Base-by-base conservation (phyloP, 2,888 invertebrate genomes). In the Caenorhabditis uteleia region DNA sequence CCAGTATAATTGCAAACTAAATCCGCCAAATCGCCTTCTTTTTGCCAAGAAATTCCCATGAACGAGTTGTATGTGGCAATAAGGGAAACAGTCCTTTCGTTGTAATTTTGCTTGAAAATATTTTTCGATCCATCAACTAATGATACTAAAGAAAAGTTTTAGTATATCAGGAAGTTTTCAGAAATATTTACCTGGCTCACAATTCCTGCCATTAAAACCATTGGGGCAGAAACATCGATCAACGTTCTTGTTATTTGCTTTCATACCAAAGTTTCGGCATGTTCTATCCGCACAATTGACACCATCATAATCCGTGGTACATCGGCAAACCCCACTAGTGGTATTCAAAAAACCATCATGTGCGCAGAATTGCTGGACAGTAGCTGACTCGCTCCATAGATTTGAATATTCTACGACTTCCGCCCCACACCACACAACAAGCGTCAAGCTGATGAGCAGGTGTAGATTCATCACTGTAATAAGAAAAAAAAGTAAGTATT, bases 161-260 rank as follows among this genome's bases (percentile, higher is more conserved):
- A 8, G 20, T 33, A 27, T 21, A 33, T 12, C 8, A 18, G n/a
- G 5, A 7, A 46, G 27, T 18, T 38, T 3, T 7, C 8, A 36
- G 16, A 10, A 34, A 20, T 0, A n/a, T 18, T 31, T 40, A 64
- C 64, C 64, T n/a, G 64, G 64, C 42, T 64, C 57, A 38, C 64
- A 64, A 21, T 58, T 58, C 3, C 47, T 26, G 16, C 64, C 64
- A 1, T 54, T 26, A 25, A 64, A 64, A 8, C 49, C 54, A 6
- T 57, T 53, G 0, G 64, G 64, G 34, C 64, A 64, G 1, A 48
- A 34, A 29, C 62, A 62, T 16, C 50, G 18, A 31, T 62, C 56
- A 5, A 26, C 20, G 16, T 14, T 26, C 14, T n/a, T 33, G 1
- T 21, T n/a, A 12, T 1, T 31, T 16, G 40, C 47, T 8, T 55